These are phyloP conservation scores for Cacajao melanocephalus DNA, from an alignment of 2,797 vertebrate species.

Conservation along the genomic window DNA sequence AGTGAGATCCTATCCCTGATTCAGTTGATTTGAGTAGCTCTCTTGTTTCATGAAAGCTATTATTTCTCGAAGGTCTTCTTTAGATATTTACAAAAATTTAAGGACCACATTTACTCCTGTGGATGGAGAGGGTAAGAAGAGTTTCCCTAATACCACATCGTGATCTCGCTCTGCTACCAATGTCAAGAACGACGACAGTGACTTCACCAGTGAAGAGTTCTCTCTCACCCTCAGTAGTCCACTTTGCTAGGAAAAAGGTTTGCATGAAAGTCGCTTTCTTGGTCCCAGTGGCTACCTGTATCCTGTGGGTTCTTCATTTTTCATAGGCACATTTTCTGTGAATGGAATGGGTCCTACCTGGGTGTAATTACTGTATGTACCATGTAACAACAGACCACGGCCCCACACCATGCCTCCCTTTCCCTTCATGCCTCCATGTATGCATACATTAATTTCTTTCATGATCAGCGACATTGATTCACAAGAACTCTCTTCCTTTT, in stretches of 20 bases:
- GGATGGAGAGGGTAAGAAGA: not conserved
- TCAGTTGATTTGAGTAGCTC: not conserved
- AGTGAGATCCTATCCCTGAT: not conserved
- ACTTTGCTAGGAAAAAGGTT: not conserved
- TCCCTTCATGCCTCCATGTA: not conserved
- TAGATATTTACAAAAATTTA: not conserved
- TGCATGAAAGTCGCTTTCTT: not conserved
- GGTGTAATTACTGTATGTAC: not conserved
- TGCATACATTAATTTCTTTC: not conserved
- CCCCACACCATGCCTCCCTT: not conserved
- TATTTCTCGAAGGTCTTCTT: not conserved
- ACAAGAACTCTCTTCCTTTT: not conserved
- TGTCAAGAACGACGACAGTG: not conserved
- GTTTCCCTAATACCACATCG: not conserved
- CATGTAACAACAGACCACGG: not conserved
- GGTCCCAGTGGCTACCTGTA: not conserved
- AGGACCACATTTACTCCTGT: not conserved
- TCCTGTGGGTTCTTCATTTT: not conserved
- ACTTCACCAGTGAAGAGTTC: not conserved
- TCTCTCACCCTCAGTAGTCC: not conserved
- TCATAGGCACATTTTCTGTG: not conserved
- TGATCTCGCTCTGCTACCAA: not conserved
- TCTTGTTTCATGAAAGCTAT: not conserved
- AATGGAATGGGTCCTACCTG: not conserved
- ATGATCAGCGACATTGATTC: not conserved